phyloP scores from a whole-genome alignment of 2,888 invertebrate species.

The Deilephila elpenor region DNA sequence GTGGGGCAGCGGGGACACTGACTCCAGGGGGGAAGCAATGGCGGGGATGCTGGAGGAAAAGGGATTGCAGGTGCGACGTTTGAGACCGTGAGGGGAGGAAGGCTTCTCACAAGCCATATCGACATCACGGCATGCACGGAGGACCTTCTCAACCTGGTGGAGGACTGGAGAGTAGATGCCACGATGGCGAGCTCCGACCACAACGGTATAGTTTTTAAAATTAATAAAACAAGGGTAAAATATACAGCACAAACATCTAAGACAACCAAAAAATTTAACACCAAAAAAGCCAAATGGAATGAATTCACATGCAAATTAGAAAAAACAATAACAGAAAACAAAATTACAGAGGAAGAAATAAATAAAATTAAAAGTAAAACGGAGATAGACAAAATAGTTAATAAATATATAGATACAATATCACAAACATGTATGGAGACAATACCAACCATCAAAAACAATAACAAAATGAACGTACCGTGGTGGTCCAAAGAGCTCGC shows the following conservation, averaged over 20 bases:
- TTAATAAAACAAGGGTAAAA: not conserved
- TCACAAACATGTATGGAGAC: constrained; percentile 9
- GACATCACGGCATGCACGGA: too few species aligned
- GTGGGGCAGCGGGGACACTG: not conserved
- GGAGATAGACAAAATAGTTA: constrained; percentile 18
- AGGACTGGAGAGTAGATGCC: constrained; percentile 33
- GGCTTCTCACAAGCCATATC: too few species aligned
- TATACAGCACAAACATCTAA: not conserved
- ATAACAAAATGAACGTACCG: not conserved
- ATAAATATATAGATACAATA: constrained; percentile 13
- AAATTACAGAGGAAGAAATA: constrained; percentile 26
- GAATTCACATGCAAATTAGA: not conserved
- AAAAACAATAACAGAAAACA: not conserved
- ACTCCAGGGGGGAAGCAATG: constrained; percentile 31
- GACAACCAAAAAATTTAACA: constrained; percentile 24
- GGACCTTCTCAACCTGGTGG: not conserved
- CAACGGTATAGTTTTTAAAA: constrained; percentile 31
- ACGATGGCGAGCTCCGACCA: constrained; percentile 36
- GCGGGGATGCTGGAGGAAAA: constrained; percentile 12
- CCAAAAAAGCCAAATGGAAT: constrained; percentile 13
- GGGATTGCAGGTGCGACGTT: constrained; percentile 32
- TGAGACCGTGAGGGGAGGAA: too few species aligned
- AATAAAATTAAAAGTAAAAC: constrained; percentile 22
- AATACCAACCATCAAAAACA: constrained; percentile 26
- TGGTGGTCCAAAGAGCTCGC: too few species aligned